Base-by-base conservation (phyloP, 2,797 vertebrate genomes). In the Poeciliopsis gracilis region DNA sequence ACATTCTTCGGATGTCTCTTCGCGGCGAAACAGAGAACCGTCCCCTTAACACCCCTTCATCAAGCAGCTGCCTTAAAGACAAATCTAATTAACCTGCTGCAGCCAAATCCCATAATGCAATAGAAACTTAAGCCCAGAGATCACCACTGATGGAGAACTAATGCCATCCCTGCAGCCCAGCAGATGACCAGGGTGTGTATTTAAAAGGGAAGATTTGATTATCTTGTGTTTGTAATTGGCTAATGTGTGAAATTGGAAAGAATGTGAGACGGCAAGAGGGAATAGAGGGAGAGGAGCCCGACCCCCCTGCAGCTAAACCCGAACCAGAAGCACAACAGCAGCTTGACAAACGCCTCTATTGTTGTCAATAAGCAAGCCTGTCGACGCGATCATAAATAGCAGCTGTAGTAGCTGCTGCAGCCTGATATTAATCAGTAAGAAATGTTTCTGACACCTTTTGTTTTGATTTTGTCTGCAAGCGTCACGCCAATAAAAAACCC, bases 141-240 rank as follows among this genome's bases (percentile, higher is more conserved):
- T 93, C 87, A 89, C 66, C 74, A 12, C 79, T 89, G 84, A 87
- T 87, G 90, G 89, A 88, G 83, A 76, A 78, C 89, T 92, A 92
- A 94, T 91, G 88, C 86, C 75, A 81, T 89, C 89, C 86, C 77
- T 71, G 75, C n/a, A 80, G 79, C 88, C 61, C 79, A 73, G 84
- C 92, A 93, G 93, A 95, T 93, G 92, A 94, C 84, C 84, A 78
- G 90, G 86, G 86, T 87, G 88, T 84, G 88, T 86, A 79, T 90
- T 91, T 91, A 87, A 91, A 90, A 86, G 38, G 82, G 82, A 77
- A 83, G 91, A 94, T 95, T 90, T 87, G 90, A 95, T 95, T 95
- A 93, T 86, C 90, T 72, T 11, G 41, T 80, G 87, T 88, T 89
- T 61, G 91, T 94, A 94, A 95, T 90, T 94, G 90, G 85, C 88